Conservation (phyloP, 2,797 vertebrate species). For the Orientallactaga sibirica region DNA sequence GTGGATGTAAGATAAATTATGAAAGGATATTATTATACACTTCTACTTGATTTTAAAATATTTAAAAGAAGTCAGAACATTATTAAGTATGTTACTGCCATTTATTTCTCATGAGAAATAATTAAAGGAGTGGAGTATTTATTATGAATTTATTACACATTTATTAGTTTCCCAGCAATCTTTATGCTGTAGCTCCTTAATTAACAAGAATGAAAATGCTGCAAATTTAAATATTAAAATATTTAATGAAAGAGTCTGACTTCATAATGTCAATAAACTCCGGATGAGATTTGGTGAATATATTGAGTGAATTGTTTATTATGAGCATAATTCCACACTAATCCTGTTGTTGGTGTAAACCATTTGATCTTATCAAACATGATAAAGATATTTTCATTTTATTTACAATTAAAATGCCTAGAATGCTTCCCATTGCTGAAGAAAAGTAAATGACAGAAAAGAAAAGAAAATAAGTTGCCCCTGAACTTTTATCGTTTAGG, state of each 20-base stretch:
- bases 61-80: conserved; percentile 59
- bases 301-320: not conserved
- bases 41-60: conserved; percentile 15
- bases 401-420: not conserved
- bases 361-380: not conserved
- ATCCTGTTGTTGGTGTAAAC: not conserved
- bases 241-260: not conserved
- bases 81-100: conserved; percentile 58
- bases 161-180: conserved; percentile 10
- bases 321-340: not conserved
- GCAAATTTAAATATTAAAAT: not conserved
- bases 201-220: not conserved
- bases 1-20: not conserved
- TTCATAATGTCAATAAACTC: not conserved
- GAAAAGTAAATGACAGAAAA: not conserved
- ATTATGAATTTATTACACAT: conserved; percentile 5
- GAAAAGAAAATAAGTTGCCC: not conserved
- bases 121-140: conserved; percentile 37
- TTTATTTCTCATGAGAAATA: conserved; percentile 35
- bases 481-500: not conserved
- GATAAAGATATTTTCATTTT: not conserved
- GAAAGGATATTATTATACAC: not conserved
- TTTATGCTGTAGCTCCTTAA: not conserved
- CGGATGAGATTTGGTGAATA: not conserved
- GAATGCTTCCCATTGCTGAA: not conserved